A percentile compares a stretch with the other conserved stretches of the same genome.
Conservation (phyloP, 1,140 invertebrate genomes). For the Hylaeus volcanicus region DNA sequence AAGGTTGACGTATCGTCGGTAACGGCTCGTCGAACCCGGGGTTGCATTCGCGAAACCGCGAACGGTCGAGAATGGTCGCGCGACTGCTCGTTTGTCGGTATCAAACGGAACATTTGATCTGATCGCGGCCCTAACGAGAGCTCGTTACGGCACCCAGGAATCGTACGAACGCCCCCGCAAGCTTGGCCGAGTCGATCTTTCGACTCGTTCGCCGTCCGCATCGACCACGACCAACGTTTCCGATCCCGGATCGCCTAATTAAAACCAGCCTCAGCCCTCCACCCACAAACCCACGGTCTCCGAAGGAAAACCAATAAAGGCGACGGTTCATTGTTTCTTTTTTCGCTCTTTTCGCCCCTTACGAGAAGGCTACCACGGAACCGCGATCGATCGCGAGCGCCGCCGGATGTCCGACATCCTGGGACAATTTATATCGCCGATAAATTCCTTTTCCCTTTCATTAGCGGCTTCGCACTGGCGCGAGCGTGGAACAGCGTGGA, state of each 20-base stretch:
- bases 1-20: too few relatives aligned
- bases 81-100: conserved; percentile 2
- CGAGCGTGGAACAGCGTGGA: background rate
- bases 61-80: background rate
- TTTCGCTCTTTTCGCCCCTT: background rate
- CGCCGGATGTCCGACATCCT: conserved; percentile 39
- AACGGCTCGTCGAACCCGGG: background rate
- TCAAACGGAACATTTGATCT: conserved; percentile 15
- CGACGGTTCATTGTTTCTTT: background rate
- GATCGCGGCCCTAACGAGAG: conserved; percentile 13
- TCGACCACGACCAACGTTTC: background rate
- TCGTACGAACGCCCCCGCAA: background rate
- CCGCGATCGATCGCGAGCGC: conserved; percentile 67
- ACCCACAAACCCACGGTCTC: background rate
- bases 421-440: conserved; percentile 69
- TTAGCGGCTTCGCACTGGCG: conserved; percentile 34
- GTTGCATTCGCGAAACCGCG: conserved; percentile 11
- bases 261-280: background rate
- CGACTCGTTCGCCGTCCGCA: background rate
- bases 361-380: conserved; percentile 67
- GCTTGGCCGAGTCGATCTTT: background rate
- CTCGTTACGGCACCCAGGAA: background rate
- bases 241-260: conserved; percentile 9
- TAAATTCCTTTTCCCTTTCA: conserved; percentile 79
- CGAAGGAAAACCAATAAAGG: conserved; percentile 20